Conservation (phyloP, 2,113 vertebrate genomes). For the Mugil cephalus region DNA sequence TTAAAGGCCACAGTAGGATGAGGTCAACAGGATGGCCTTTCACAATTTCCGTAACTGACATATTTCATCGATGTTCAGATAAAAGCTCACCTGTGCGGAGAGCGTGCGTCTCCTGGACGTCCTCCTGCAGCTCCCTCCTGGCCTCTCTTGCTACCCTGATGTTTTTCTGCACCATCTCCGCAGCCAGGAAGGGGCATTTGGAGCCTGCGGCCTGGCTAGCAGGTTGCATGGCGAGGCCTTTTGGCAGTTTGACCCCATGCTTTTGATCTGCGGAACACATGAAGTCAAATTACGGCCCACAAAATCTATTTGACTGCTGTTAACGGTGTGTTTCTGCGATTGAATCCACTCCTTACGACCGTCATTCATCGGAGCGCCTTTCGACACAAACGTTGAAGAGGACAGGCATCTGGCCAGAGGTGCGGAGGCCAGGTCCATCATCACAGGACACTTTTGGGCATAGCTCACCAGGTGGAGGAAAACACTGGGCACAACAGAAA, state of each 20-base stretch:
- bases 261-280: slow-evolving; percentile 25
- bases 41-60: not conserved
- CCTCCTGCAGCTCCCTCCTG: slow-evolving; percentile 91
- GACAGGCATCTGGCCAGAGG: slow-evolving; percentile 80
- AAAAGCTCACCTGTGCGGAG: slow-evolving; percentile 81
- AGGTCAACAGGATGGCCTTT: slow-evolving; percentile 21
- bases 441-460: slow-evolving; percentile 91
- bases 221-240: slow-evolving; percentile 67
- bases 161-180: slow-evolving; percentile 88
- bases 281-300: not conserved
- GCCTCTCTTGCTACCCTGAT: slow-evolving; percentile 88
- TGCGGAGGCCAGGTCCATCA: slow-evolving; percentile 87
- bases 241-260: slow-evolving; percentile 52
- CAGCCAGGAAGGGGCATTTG: slow-evolving; percentile 92
- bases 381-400: slow-evolving; percentile 80
- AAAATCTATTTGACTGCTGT: not conserved
- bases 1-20: not conserved
- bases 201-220: slow-evolving; percentile 78
- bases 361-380: slow-evolving; percentile 72
- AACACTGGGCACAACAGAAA: slow-evolving; percentile 86
- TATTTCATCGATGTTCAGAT: not conserved
- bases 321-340: not conserved
- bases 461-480: slow-evolving; percentile 91
- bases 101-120: slow-evolving; percentile 86
- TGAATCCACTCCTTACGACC: slow-evolving; percentile 63